phyloP scores from a whole-genome alignment of 2,888 invertebrate species.

The Cylindroiulus punctatus region DNA sequence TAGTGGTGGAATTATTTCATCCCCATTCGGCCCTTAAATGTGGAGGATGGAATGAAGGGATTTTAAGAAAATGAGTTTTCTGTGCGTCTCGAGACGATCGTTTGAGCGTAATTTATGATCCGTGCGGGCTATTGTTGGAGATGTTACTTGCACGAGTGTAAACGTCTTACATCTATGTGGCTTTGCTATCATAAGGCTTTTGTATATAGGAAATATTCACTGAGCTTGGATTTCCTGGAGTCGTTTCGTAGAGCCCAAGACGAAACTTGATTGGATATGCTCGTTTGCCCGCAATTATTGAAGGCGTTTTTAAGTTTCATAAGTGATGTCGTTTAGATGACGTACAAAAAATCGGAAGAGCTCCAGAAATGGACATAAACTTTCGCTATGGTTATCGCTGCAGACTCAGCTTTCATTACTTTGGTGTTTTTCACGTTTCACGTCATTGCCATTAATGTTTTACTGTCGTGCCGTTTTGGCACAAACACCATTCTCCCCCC shows the following conservation, averaged over 20 bases:
- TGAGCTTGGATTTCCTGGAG: not conserved
- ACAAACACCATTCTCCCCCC: too few species aligned
- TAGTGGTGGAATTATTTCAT: slow-evolving; percentile 26
- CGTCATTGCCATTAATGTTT: not conserved
- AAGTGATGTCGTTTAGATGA: not conserved
- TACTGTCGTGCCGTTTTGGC: not conserved
- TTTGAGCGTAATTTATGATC: slow-evolving; percentile 29
- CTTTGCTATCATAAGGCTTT: too few species aligned
- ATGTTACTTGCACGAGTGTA: slow-evolving; percentile 25
- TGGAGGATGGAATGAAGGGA: not conserved
- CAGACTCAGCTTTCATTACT: not conserved
- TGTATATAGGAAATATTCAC: not conserved
- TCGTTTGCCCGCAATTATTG: not conserved
- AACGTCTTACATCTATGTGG: not conserved
- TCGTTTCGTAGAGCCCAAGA: not conserved
- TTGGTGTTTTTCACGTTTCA: not conserved
- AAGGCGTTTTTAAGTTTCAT: not conserved
- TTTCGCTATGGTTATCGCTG: not conserved
- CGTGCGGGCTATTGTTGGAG: not conserved
- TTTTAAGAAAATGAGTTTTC: slow-evolving; percentile 34
- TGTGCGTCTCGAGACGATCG: slow-evolving; percentile 9
- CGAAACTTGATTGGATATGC: not conserved
- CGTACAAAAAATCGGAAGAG: not conserved
- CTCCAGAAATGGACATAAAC: not conserved
- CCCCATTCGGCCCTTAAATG: not conserved